These are phyloP conservation scores for Charaxes varanes DNA, from an alignment of 1,140 invertebrate genomes.

Conservation along the genomic window DNA sequence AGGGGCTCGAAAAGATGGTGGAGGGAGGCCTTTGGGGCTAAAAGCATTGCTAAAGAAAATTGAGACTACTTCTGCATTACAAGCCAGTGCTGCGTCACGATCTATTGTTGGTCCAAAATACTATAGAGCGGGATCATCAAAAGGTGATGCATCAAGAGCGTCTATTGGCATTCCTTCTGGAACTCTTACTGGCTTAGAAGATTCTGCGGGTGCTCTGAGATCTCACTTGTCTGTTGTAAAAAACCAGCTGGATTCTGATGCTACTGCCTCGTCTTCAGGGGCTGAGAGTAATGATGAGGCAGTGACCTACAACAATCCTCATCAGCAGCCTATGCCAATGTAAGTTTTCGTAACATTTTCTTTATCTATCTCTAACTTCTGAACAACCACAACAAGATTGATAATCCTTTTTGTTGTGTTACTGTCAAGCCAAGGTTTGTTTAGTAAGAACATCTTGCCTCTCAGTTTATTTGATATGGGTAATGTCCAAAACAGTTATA, in stretches of 20 bases:
- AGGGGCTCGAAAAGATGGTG: conserved; percentile 48
- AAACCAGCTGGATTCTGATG: conserved; percentile 89
- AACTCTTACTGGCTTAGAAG: conserved; percentile 75
- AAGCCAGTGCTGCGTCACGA: conserved; percentile 54
- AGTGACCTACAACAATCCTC: conserved; percentile 84
- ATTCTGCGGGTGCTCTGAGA: conserved; percentile 80
- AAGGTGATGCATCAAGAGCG: conserved; percentile 58
- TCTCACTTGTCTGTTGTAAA: conserved; percentile 83
- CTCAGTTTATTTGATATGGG: no score
- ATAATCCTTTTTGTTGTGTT: no score
- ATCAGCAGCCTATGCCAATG: conserved; percentile 84
- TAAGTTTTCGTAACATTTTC: conserved; percentile 80
- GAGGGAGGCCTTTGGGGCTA: conserved; percentile 44
- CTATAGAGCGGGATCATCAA: conserved; percentile 80
- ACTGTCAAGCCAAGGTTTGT: no score
- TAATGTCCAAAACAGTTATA: no score
- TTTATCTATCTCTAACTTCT: no score
- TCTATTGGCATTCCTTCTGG: conserved; percentile 58
- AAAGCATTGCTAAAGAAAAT: conserved; percentile 58
- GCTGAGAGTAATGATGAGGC: conserved; percentile 95
- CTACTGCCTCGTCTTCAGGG: conserved; percentile 93
- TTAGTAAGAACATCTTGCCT: no score
- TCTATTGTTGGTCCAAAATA: conserved; percentile 57
- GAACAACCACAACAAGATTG: no score
- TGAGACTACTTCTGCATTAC: conserved; percentile 54